Evolutionary conservation across 2,888 invertebrate genomes (phyloP).

Genomic region (Aricia artaxerxes): DNA sequence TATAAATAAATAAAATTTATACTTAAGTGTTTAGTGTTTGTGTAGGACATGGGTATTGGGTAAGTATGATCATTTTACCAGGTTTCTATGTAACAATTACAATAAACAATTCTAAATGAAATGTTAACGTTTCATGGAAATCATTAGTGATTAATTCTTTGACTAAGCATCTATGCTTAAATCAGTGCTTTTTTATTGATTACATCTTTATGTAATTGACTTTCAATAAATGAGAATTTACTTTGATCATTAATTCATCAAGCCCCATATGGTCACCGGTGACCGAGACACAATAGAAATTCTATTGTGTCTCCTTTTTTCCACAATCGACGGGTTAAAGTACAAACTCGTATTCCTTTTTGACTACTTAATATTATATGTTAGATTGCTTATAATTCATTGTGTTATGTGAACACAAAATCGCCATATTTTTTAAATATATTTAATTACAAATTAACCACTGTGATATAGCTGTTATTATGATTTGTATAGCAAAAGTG

Average conservation of each 20-base stretch:
- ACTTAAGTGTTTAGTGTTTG: not conserved
- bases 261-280: too few species aligned
- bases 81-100: not conserved
- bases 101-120: not conserved
- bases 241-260: not conserved
- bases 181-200: not conserved
- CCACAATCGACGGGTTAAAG: too few species aligned
- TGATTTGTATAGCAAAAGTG: not conserved
- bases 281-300: too few species aligned
- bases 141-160: too few species aligned
- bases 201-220: not conserved
- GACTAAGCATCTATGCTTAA: too few species aligned
- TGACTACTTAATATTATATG: too few species aligned
- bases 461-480: not conserved
- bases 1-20: not conserved
- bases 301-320: too few species aligned
- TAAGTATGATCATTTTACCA: not conserved
- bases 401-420: not conserved
- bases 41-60: slow-evolving; percentile 2
- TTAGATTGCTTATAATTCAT: not conserved
- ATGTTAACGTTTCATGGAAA: not conserved
- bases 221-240: not conserved
- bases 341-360: too few species aligned
- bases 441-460: not conserved
- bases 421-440: not conserved